Conservation (phyloP, 2,888 invertebrate genomes). For the Oegoconia quadripuncta region DNA sequence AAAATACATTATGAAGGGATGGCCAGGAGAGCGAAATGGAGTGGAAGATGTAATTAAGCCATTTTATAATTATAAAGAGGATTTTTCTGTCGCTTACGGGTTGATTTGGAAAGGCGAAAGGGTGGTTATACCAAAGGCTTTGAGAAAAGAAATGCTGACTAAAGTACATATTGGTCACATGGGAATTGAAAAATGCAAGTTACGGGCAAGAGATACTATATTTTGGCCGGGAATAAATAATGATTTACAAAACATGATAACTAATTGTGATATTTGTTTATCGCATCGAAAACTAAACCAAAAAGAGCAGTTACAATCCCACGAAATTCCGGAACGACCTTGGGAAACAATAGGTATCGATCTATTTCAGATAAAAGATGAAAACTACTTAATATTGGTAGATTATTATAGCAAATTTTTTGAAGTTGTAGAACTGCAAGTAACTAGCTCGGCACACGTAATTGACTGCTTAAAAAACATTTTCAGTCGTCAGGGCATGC, state of each 20-base stretch:
- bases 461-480: constrained; percentile 13
- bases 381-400: constrained; percentile 12
- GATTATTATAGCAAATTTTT: constrained; percentile 19
- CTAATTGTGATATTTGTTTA: constrained; percentile 17
- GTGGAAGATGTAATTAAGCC: constrained; percentile 1
- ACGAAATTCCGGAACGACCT: constrained; percentile 14
- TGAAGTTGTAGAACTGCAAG: constrained; percentile 8
- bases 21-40: not conserved
- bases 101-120: constrained; percentile 17
- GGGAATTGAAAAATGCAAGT: constrained; percentile 18
- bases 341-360: constrained; percentile 15
- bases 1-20: not conserved
- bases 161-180: constrained; percentile 19
- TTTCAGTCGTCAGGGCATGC: constrained; percentile 13
- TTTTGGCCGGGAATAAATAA: constrained; percentile 21
- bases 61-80: constrained; percentile 12
- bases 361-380: constrained; percentile 10
- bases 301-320: constrained; percentile 6
- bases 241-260: constrained; percentile 13
- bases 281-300: constrained; percentile 1
- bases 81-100: constrained; percentile 12
- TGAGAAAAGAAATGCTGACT: constrained; percentile 17
- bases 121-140: constrained; percentile 17
- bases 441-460: constrained; percentile 3
- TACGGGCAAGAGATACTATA: constrained; percentile 18